Conservation (phyloP, 2,888 invertebrate genomes). For the Ditula angustiorana region DNA sequence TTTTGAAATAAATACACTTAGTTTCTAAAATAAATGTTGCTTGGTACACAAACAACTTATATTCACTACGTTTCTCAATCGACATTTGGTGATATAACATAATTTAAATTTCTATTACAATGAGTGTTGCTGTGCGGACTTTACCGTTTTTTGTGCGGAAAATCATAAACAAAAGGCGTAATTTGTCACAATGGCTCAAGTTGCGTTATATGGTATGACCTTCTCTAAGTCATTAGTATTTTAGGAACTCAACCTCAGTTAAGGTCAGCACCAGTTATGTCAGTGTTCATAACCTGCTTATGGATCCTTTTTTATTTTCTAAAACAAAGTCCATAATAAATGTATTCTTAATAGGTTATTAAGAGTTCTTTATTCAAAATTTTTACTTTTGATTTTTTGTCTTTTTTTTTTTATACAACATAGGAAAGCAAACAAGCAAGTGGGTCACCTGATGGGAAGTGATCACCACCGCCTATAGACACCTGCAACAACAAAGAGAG, state of each 20-base stretch:
- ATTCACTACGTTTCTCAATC: not conserved
- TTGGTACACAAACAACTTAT: not conserved
- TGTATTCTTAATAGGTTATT: not conserved
- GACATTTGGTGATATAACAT: not conserved
- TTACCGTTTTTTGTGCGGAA: slow-evolving; percentile 58
- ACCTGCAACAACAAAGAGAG: too few species aligned
- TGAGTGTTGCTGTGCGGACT: slow-evolving; percentile 57
- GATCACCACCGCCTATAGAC: too few species aligned
- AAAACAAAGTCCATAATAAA: not conserved
- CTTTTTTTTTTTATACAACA: too few species aligned
- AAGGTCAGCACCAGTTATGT: slow-evolving; percentile 16
- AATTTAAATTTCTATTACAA: slow-evolving; percentile 39
- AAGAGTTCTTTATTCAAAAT: too few species aligned
- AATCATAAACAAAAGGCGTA: slow-evolving; percentile 55
- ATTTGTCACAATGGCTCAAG: slow-evolving; percentile 61
- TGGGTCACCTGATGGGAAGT: too few species aligned
- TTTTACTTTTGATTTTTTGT: too few species aligned
- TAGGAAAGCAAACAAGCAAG: too few species aligned
- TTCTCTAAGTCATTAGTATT: not conserved
- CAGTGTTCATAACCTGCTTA: not conserved
- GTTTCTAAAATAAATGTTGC: not conserved
- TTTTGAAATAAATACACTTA: not conserved
- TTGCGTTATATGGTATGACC: slow-evolving; percentile 68
- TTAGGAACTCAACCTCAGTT: slow-evolving; percentile 8
- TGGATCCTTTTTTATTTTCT: not conserved